Percentiles rank a stretch among this genome's conserved stretches.
These are phyloP conservation scores for Nomada fabriciana DNA, from an alignment of 2,888 invertebrate genomes.

Conservation along the genomic window DNA sequence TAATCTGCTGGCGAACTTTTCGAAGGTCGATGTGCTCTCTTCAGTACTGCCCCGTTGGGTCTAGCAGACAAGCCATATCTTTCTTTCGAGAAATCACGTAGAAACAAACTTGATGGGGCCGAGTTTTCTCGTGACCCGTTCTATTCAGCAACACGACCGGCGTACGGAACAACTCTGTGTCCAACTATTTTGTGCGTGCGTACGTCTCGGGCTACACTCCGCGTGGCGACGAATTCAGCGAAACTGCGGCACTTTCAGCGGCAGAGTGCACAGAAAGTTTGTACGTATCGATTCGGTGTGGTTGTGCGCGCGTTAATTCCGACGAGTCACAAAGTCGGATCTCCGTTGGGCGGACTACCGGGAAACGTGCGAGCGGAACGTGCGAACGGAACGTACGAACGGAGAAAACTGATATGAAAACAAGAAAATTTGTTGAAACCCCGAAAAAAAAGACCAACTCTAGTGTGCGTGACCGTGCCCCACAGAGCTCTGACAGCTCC, in stretches of 20 bases:
- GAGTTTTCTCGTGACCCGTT: neutral
- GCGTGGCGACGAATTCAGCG: conserved; percentile 22
- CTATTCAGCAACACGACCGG: neutral
- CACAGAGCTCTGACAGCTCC: conserved; percentile 85
- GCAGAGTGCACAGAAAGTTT: neutral
- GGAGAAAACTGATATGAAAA: neutral
- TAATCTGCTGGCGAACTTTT: no score
- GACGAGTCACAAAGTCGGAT: conserved; percentile 10
- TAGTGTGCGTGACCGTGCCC: conserved; percentile 84
- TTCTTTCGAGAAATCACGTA: conserved; percentile 15
- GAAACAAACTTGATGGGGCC: neutral
- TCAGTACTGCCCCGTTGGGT: conserved; percentile 81
- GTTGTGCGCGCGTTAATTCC: neutral
- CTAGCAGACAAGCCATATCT: conserved; percentile 77
- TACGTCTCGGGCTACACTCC: conserved; percentile 30
- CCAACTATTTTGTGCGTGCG: neutral
- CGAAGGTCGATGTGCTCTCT: conserved; percentile 15
- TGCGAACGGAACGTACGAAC: neutral
- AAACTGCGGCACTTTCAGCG: neutral
- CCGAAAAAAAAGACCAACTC: conserved; percentile 67
- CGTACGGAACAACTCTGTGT: neutral
- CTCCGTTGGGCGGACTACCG: neutral
- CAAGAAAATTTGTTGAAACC: conserved; percentile 44
- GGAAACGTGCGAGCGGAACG: neutral
- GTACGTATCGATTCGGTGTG: no score